A percentile compares a stretch with the other conserved stretches of the same genome.
These are phyloP conservation scores for Nothocercus julius DNA, from an alignment of 2,113 vertebrate genomes.

Conservation along the genomic window DNA sequence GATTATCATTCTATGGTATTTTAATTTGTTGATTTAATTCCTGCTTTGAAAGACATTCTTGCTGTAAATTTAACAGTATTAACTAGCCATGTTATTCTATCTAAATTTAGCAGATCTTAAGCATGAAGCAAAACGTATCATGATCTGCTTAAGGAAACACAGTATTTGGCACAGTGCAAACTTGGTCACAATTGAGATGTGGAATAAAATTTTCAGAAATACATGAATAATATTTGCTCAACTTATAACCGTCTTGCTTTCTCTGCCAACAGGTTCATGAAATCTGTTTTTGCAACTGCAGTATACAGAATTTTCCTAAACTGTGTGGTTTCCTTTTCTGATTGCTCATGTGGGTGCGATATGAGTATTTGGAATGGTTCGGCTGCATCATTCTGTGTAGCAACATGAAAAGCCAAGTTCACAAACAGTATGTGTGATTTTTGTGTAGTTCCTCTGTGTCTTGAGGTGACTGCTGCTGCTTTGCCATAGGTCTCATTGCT, in stretches of 20 bases:
- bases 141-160: neutral
- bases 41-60: neutral
- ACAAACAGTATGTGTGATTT: neutral
- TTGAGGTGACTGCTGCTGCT: neutral
- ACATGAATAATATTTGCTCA: slow-evolving; percentile 22
- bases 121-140: neutral
- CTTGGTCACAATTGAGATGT: slow-evolving; percentile 44
- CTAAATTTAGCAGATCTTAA: neutral
- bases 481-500: neutral
- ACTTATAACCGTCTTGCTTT: slow-evolving; percentile 57
- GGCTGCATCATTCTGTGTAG: neutral
- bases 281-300: slow-evolving; percentile 48
- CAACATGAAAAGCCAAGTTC: neutral
- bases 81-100: neutral
- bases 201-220: slow-evolving; percentile 38
- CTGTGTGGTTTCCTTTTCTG: neutral
- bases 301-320: neutral
- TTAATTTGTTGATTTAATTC: neutral
- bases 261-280: slow-evolving; percentile 63
- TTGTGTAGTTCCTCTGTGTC: neutral
- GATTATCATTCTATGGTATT: neutral
- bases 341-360: neutral
- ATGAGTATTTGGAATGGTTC: neutral
- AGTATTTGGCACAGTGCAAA: neutral
- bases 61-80: neutral